Conservation (phyloP, 1,140 invertebrate species). For the Steinernema feltiae region DNA sequence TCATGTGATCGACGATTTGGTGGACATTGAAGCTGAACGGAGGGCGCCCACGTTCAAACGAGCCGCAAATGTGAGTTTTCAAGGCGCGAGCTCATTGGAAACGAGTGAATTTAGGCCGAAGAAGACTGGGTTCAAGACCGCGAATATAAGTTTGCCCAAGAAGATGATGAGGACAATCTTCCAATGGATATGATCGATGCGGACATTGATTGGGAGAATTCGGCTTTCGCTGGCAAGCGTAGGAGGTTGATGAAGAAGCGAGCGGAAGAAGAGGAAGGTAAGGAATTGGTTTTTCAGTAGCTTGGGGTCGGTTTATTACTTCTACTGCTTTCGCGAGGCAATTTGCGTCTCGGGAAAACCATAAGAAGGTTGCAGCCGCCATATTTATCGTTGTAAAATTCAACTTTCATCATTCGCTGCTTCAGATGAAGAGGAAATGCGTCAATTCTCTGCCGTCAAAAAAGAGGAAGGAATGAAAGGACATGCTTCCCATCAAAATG, state of each 20-base stretch:
- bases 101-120: slow-evolving; percentile 24
- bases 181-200: slow-evolving; percentile 42
- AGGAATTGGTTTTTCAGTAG: no score
- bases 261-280: slow-evolving; percentile 32
- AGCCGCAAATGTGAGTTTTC: not conserved
- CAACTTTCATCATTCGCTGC: not conserved
- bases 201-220: slow-evolving; percentile 54
- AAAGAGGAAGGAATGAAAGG: slow-evolving; percentile 40
- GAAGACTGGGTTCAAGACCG: slow-evolving; percentile 35
- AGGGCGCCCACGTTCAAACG: not conserved
- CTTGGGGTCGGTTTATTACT: no score
- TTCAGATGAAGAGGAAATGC: slow-evolving; percentile 36
- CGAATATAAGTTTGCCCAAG: slow-evolving; percentile 23
- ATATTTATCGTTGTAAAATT: no score
- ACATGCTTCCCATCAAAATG: slow-evolving; percentile 51
- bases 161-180: slow-evolving; percentile 34
- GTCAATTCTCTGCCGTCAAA: slow-evolving; percentile 29
- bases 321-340: no score
- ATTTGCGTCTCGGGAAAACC: no score
- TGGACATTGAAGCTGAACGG: not conserved
- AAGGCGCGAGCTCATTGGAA: no score
- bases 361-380: not conserved
- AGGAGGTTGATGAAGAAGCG: slow-evolving; percentile 43
- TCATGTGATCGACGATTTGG: not conserved
- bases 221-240: slow-evolving; percentile 52